Evolutionary conservation across 1,140 invertebrate genomes (phyloP).

Genomic region (Drosophila miranda): DNA sequence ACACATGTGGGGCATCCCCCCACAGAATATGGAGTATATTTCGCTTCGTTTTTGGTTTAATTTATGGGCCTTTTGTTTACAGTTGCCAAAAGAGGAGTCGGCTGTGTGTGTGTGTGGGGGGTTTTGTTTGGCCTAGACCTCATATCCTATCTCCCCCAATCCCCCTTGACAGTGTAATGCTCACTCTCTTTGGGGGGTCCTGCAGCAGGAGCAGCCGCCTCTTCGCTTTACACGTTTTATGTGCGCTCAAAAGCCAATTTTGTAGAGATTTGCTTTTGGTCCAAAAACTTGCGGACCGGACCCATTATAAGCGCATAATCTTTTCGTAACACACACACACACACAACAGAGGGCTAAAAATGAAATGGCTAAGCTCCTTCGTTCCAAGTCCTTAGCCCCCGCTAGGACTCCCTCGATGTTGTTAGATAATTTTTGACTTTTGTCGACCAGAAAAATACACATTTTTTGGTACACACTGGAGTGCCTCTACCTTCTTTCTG

Average conservation of each 20-base stretch:
- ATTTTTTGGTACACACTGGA: constrained; percentile 7
- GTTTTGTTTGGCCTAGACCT: constrained; percentile 46
- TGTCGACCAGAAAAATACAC: constrained; percentile 36
- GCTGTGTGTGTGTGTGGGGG: constrained; percentile 14
- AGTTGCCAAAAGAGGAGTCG: background rate
- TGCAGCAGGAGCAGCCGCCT: constrained; percentile 7
- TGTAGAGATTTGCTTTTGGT: constrained; percentile 69
- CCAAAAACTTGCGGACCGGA: constrained; percentile 73
- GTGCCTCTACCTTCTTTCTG: background rate
- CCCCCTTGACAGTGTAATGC: constrained; percentile 69
- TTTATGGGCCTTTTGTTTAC: constrained; percentile 62
- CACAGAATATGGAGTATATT: constrained; percentile 23
- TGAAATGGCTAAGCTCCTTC: constrained; percentile 65
- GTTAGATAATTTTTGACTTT: constrained; percentile 73
- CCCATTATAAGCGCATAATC: constrained; percentile 80
- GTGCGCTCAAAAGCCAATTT: constrained; percentile 80
- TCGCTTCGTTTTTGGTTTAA: constrained; percentile 70
- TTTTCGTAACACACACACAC: constrained; percentile 64
- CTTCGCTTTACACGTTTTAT: constrained; percentile 72
- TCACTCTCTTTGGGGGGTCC: constrained; percentile 5
- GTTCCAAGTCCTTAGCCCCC: constrained; percentile 29
- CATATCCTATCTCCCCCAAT: constrained; percentile 58
- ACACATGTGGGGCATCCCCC: constrained; percentile 35
- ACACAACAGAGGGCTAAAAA: constrained; percentile 50
- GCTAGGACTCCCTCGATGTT: constrained; percentile 27